Evolutionary conservation across 2,888 invertebrate species (phyloP).

Genomic region (Clanis bilineata): DNA sequence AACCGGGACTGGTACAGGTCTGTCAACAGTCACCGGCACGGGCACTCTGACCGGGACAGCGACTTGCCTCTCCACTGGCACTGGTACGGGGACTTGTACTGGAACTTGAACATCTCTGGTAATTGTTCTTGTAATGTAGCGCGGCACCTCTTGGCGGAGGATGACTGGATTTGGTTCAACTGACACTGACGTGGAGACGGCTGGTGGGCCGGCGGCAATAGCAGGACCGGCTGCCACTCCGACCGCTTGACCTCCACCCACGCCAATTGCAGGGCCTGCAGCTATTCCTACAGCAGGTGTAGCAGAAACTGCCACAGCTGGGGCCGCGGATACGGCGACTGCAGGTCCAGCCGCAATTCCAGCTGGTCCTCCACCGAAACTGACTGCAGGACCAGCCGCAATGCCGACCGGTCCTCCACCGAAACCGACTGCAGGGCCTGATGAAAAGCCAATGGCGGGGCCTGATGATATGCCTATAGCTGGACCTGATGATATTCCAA

Average conservation of each 20-base stretch:
- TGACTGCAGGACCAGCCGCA: conserved; percentile 11
- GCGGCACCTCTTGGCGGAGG: conserved; percentile 70
- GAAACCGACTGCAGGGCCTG: conserved; percentile 8
- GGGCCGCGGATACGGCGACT: conserved; percentile 4
- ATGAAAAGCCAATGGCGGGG: conserved; percentile 6
- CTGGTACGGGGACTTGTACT: conserved; percentile 76
- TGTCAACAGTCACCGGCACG: conserved; percentile 77
- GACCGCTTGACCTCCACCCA: conserved; percentile 20
- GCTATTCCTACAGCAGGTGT: conserved; percentile 30
- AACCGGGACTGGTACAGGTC: conserved; percentile 78
- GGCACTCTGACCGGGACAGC: conserved; percentile 78
- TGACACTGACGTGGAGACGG: conserved; percentile 55
- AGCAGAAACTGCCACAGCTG: conserved; percentile 8
- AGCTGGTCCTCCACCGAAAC: neutral
- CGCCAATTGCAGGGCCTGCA: conserved; percentile 22
- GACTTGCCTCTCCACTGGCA: conserved; percentile 71
- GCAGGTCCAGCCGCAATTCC: conserved; percentile 2
- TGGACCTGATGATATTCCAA: conserved; percentile 18
- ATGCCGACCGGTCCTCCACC: conserved; percentile 10
- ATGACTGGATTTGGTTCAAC: conserved; percentile 72
- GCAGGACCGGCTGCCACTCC: conserved; percentile 36
- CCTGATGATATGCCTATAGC: conserved; percentile 15
- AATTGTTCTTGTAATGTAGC: conserved; percentile 71
- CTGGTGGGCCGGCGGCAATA: conserved; percentile 26
- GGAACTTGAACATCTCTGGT: conserved; percentile 71